Evolutionary conservation across 1,140 invertebrate genomes (phyloP).

Genomic region (Portunus trituberculatus): DNA sequence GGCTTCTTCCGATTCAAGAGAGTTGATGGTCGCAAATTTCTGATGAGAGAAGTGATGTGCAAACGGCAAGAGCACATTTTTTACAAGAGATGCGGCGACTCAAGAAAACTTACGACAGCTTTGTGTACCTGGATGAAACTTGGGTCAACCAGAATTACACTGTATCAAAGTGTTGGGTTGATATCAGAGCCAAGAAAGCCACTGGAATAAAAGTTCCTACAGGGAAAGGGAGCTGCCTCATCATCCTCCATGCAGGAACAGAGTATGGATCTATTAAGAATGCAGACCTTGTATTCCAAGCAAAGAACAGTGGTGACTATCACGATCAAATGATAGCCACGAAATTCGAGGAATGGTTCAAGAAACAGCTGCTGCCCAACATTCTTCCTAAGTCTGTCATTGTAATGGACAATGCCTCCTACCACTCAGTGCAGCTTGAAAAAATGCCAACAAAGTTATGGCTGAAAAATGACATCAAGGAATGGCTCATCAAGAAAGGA

Average conservation of each 20-base stretch:
- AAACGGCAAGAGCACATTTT: not conserved
- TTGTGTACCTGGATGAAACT: constrained; percentile 31
- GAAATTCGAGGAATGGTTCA: constrained; percentile 33
- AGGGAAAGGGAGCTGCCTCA: not conserved
- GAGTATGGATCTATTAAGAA: not conserved
- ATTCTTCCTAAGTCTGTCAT: not conserved
- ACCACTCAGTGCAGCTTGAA: not conserved
- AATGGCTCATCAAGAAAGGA: constrained; percentile 1
- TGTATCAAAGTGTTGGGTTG: not conserved
- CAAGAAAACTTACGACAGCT: not conserved
- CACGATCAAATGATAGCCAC: not conserved
- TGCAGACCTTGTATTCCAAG: not conserved
- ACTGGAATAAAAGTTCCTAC: not conserved
- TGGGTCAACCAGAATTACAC: not conserved
- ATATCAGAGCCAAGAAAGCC: not conserved
- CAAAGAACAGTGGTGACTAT: constrained; percentile 10
- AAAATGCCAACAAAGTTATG: not conserved
- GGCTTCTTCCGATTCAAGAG: not conserved
- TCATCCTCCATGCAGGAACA: constrained; percentile 27
- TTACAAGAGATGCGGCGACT: not conserved
- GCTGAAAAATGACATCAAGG: not conserved
- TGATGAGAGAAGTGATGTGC: constrained; percentile 14
- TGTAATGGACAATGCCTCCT: constrained; percentile 55
- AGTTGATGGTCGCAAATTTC: not conserved
- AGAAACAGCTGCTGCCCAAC: not conserved